These are phyloP conservation scores for Chaetodon trifasciatus DNA, from an alignment of 2,797 vertebrate genomes.

Conservation along the genomic window DNA sequence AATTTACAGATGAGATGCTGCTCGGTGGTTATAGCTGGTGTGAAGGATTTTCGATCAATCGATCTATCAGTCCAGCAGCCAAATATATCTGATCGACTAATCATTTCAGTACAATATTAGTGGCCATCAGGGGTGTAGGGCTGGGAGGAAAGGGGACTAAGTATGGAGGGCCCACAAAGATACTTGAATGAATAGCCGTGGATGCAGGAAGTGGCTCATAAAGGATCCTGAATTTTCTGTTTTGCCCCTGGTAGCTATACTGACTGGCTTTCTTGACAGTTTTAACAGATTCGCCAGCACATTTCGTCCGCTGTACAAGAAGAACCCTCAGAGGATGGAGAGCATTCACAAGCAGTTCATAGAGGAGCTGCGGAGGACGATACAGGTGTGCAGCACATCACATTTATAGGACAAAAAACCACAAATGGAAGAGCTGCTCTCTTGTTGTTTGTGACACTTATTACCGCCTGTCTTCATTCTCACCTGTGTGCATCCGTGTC, in stretches of 20 bases:
- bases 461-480: background rate
- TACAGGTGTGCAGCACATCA: conserved; percentile 83
- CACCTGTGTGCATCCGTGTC: background rate
- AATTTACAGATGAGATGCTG: too few species aligned
- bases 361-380: conserved; percentile 83
- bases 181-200: too few species aligned
- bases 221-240: too few species aligned
- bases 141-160: too few species aligned
- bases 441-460: conserved; percentile 16
- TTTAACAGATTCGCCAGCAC: conserved; percentile 89
- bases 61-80: background rate
- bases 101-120: too few species aligned
- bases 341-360: conserved; percentile 91
- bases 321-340: conserved; percentile 88
- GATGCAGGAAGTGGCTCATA: too few species aligned
- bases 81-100: background rate
- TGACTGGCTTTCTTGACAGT: conserved; percentile 71
- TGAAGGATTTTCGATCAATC: background rate
- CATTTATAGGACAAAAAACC: background rate
- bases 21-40: background rate
- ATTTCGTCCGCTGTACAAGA: conserved; percentile 88
- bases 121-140: too few species aligned
- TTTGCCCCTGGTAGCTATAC: background rate
- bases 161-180: too few species aligned
- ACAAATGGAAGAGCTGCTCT: too few species aligned